Evolutionary conservation across 2,888 invertebrate species (phyloP).

Genomic region (Drosophila neutralis): DNA sequence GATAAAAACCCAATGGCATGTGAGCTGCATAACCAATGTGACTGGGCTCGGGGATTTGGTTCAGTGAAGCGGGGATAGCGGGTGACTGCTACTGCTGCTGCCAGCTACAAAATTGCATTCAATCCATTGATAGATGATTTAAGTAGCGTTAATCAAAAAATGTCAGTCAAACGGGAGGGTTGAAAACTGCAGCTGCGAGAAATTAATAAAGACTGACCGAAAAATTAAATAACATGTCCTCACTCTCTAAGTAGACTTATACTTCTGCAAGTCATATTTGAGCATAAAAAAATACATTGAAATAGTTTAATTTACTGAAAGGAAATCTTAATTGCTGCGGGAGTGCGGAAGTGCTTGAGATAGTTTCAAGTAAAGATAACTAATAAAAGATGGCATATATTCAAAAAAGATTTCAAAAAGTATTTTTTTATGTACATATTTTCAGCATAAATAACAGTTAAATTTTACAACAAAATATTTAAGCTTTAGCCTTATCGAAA

Average conservation of each 20-base stretch:
- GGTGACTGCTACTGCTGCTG: neutral
- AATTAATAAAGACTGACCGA: neutral
- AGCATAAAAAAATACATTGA: neutral
- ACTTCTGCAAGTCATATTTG: neutral
- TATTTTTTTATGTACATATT: neutral
- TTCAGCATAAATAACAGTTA: neutral
- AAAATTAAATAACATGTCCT: neutral
- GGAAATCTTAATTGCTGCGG: neutral
- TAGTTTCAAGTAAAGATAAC: neutral
- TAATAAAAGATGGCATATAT: neutral
- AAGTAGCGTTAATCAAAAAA: constrained; percentile 11
- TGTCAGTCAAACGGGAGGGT: neutral
- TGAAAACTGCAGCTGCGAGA: neutral
- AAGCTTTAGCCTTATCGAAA: neutral
- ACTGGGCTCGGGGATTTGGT: neutral
- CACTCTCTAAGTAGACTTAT: neutral
- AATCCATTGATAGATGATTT: constrained; percentile 43
- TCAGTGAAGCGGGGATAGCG: neutral
- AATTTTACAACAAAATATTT: neutral
- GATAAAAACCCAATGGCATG: constrained; percentile 40
- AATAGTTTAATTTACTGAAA: neutral
- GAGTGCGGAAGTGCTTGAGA: too few relatives aligned
- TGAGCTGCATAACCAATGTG: constrained; percentile 63
- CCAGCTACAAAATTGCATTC: constrained; percentile 19
- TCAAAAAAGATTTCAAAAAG: neutral